Evolutionary conservation across 2,888 invertebrate genomes (phyloP).

Genomic region (Ophion costatus): DNA sequence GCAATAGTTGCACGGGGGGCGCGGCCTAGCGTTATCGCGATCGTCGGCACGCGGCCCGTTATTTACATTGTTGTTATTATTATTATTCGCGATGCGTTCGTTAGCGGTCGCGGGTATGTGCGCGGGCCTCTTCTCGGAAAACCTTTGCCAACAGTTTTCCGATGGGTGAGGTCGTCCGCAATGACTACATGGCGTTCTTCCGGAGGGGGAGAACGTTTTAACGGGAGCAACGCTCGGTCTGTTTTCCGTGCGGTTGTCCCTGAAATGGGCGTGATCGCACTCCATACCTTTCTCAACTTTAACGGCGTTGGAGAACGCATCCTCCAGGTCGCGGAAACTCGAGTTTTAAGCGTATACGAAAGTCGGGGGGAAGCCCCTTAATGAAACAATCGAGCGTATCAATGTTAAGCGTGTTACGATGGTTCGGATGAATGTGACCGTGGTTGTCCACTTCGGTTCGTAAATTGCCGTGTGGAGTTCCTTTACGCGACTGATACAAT

Average conservation of each 20-base stretch:
- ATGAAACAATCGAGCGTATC: constrained; percentile 13
- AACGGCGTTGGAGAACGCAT: neutral
- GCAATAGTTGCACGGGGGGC: no score
- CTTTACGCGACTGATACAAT: constrained; percentile 53
- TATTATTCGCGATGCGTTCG: no score
- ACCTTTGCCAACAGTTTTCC: constrained; percentile 16
- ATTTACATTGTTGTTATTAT: neutral
- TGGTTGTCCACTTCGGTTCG: neutral
- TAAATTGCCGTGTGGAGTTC: constrained; percentile 16
- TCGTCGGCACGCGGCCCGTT: neutral
- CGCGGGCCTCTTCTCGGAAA: constrained; percentile 1
- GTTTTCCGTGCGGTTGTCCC: no score
- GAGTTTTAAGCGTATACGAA: constrained; percentile 5
- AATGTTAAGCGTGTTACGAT: neutral
- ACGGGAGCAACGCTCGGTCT: no score
- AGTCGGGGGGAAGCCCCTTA: constrained; percentile 24
- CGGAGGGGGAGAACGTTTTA: no score
- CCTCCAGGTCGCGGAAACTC: neutral
- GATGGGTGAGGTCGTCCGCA: neutral
- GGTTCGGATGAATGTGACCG: neutral
- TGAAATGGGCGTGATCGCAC: neutral
- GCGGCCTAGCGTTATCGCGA: no score
- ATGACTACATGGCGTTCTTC: neutral
- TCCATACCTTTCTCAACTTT: constrained; percentile 18
- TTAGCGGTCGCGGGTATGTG: no score